Evolutionary conservation across 2,113 vertebrate genomes (phyloP).

Genomic region (Hippocampus zosterae): DNA sequence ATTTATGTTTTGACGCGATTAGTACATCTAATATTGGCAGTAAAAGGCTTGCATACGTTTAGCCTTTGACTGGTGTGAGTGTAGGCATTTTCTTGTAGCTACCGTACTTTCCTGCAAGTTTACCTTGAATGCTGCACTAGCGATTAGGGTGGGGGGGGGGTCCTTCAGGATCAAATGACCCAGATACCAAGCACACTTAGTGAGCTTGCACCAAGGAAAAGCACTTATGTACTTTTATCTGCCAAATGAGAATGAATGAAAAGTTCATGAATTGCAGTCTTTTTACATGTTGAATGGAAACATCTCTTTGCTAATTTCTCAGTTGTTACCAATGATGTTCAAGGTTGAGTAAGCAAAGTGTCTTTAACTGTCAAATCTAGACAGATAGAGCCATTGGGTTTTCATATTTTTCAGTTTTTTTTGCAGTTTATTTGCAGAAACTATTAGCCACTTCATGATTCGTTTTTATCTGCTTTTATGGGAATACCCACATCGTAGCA

Average conservation of each 20-base stretch:
- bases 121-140: slow-evolving; percentile 38
- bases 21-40: not conserved
- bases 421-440: not conserved
- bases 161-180: slow-evolving; percentile 50
- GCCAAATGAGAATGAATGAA: slow-evolving; percentile 7
- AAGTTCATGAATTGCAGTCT: not conserved
- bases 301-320: not conserved
- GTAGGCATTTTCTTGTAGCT: not conserved
- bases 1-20: too few relatives aligned
- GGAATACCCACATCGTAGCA: not conserved
- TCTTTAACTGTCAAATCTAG: not conserved
- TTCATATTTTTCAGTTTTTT: not conserved
- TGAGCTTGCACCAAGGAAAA: slow-evolving; percentile 37
- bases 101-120: slow-evolving; percentile 9
- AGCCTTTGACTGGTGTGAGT: slow-evolving; percentile 7
- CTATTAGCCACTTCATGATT: not conserved
- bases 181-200: slow-evolving; percentile 44
- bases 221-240: slow-evolving; percentile 9
- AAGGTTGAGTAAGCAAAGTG: not conserved
- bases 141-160: slow-evolving; percentile 45
- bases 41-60: not conserved
- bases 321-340: not conserved
- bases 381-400: not conserved
- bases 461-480: not conserved
- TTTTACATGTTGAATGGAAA: not conserved